Conservation (phyloP, 2,113 vertebrate genomes). For the Hiodon tergisus region DNA sequence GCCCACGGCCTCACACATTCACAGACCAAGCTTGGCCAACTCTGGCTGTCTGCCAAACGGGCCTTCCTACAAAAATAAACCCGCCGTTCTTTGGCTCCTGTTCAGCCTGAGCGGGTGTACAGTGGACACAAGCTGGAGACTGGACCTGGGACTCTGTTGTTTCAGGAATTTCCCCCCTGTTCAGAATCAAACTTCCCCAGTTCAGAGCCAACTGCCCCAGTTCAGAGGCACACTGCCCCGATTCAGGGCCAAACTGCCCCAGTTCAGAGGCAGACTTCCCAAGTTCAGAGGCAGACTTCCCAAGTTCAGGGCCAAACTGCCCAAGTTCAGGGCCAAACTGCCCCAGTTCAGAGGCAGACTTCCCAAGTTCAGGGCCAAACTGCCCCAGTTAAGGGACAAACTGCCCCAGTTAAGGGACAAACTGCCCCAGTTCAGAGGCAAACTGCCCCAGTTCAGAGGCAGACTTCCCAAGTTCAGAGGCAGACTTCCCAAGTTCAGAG, state of each 20-base stretch:
- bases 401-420: too few relatives aligned
- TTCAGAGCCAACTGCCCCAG: conserved; percentile 12
- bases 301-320: too few relatives aligned
- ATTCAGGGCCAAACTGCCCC: background rate
- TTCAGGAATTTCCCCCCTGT: conserved; percentile 33
- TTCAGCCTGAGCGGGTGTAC: conserved; percentile 29
- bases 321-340: too few relatives aligned
- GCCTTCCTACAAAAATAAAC: conserved; percentile 43
- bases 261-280: background rate
- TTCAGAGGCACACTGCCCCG: conserved; percentile 19
- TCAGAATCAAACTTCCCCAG: too few relatives aligned
- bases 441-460: too few relatives aligned
- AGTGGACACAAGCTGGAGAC: conserved; percentile 47
- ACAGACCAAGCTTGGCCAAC: conserved; percentile 28
- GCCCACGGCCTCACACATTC: conserved; percentile 43
- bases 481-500: too few relatives aligned
- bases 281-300: too few relatives aligned
- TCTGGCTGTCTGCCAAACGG: conserved; percentile 24
- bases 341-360: too few relatives aligned
- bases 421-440: too few relatives aligned
- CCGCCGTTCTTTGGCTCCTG: conserved; percentile 30
- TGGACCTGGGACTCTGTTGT: conserved; percentile 35
- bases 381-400: too few relatives aligned
- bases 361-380: too few relatives aligned
- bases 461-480: too few relatives aligned